These are phyloP conservation scores for Chrysoperla carnea DNA, from an alignment of 1,140 invertebrate species.

Conservation along the genomic window DNA sequence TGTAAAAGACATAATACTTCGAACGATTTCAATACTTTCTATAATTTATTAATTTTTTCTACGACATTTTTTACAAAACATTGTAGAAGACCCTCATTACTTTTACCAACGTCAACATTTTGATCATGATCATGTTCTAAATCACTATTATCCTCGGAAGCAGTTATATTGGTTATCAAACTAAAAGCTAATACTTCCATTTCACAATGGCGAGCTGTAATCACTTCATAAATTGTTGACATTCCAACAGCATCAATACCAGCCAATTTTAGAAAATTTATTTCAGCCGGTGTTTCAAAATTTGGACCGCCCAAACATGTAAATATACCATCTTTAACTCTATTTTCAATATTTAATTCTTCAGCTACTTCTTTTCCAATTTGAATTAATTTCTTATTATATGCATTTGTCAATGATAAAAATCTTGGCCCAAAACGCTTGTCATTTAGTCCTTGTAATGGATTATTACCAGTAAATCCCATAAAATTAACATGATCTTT, in stretches of 20 bases:
- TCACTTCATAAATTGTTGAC: conserved; percentile 81
- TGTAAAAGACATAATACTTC: too few relatives aligned
- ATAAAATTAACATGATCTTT: conserved; percentile 92
- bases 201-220: conserved; percentile 79
- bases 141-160: conserved; percentile 60
- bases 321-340: conserved; percentile 76
- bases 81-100: conserved; percentile 42
- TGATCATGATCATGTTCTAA: conserved; percentile 72
- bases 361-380: conserved; percentile 51
- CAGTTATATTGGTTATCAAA: conserved; percentile 80
- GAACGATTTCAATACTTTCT: too few relatives aligned
- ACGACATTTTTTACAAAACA: conserved; percentile 43
- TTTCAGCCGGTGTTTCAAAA: conserved; percentile 86
- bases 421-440: conserved; percentile 87
- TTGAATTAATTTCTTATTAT: conserved; percentile 53
- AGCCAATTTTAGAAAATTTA: conserved; percentile 62
- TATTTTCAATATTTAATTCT: conserved; percentile 51
- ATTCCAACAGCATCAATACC: conserved; percentile 89
- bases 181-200: conserved; percentile 80
- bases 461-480: conserved; percentile 83
- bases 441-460: conserved; percentile 84
- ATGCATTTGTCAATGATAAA: conserved; percentile 75
- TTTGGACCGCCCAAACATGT: conserved; percentile 82
- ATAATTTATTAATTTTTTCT: neutral
- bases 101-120: conserved; percentile 64